phyloP scores from a whole-genome alignment of 2,797 vertebrate species.

The Masticophis lateralis region DNA sequence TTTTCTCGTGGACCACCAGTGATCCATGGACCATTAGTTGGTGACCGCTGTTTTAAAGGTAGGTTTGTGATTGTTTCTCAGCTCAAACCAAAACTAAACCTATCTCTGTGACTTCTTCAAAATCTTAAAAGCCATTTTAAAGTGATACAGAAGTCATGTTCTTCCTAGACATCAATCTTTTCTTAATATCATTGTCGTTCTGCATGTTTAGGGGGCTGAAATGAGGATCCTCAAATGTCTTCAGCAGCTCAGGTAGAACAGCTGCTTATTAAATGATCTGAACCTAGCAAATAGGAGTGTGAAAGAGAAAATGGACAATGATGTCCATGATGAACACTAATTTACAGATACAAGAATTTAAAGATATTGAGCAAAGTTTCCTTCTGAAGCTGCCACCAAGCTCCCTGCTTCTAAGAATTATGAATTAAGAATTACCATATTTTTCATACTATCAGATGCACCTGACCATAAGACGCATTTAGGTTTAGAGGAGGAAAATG shows the following conservation, averaged over 20 bases:
- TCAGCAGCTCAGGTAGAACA: neutral
- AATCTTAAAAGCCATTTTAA: neutral
- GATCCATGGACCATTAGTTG: too few species aligned
- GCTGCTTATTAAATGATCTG: neutral
- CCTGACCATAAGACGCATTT: too few species aligned
- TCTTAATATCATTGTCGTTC: neutral
- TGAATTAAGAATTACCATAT: neutral
- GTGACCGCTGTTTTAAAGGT: neutral
- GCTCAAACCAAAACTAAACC: neutral
- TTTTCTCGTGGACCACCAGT: too few species aligned
- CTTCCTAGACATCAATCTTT: neutral
- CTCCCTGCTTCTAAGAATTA: neutral
- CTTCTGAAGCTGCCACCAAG: neutral
- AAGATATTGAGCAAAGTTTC: neutral
- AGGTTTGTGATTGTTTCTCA: neutral
- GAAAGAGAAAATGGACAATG: neutral
- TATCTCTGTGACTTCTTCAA: neutral
- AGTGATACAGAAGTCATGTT: neutral
- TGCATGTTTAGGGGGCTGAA: neutral
- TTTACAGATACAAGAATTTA: neutral
- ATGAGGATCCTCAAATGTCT: neutral
- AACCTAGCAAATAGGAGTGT: neutral
- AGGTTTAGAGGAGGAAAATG: too few species aligned
- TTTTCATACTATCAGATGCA: too few species aligned
- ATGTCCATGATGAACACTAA: neutral